Percentiles rank a stretch among this genome's conserved stretches.
phyloP scores from a whole-genome alignment of 2,888 invertebrate species.

The Thera britannica region DNA sequence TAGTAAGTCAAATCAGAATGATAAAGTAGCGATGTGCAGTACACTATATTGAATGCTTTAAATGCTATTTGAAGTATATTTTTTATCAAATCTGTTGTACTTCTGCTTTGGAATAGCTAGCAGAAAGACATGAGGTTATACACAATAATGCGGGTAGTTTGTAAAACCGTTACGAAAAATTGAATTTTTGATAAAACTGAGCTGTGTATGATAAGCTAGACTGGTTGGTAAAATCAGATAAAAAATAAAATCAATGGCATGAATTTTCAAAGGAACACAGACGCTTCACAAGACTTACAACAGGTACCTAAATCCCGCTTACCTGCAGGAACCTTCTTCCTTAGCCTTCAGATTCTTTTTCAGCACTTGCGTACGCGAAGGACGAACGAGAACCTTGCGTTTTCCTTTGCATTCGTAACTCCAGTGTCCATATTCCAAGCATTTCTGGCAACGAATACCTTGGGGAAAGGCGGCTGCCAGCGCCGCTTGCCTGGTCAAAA shows the following conservation, averaged over 20 bases:
- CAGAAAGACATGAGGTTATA: not conserved
- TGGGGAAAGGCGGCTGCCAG: slow-evolving; percentile 88
- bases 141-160: slow-evolving; percentile 33
- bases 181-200: not conserved
- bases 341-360: slow-evolving; percentile 85
- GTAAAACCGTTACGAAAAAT: slow-evolving; percentile 10
- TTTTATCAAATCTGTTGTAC: too few relatives aligned
- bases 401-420: slow-evolving; percentile 97
- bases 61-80: too few relatives aligned
- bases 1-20: not conserved
- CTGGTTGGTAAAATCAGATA: too few relatives aligned
- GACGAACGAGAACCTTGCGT: slow-evolving; percentile 93
- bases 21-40: not conserved
- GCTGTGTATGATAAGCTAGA: too few relatives aligned
- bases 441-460: slow-evolving; percentile 95
- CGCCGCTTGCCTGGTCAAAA: slow-evolving; percentile 80
- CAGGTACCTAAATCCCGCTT: slow-evolving; percentile 28
- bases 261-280: too few relatives aligned
- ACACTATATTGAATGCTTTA: too few relatives aligned
- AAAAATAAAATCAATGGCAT: too few relatives aligned
- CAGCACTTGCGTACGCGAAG: slow-evolving; percentile 92
- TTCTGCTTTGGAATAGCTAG: not conserved
- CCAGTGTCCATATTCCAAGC: slow-evolving; percentile 96
- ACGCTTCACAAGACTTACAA: slow-evolving; percentile 5
- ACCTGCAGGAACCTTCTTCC: slow-evolving; percentile 73